Conservation (phyloP, 2,113 vertebrate genomes). For the Camelus dromedarius region DNA sequence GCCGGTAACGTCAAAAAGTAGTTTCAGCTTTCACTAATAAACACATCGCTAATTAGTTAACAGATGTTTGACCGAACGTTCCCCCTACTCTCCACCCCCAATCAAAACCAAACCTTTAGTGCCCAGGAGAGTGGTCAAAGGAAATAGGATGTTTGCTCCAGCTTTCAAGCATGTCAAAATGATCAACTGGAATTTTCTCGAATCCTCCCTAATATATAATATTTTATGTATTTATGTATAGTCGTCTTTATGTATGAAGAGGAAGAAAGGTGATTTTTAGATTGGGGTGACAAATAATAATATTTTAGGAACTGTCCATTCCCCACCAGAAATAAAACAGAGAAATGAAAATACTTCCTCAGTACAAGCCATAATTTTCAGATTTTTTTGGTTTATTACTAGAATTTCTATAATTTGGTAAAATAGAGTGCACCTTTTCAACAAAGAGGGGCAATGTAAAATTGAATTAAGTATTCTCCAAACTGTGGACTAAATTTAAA, state of each 20-base stretch:
- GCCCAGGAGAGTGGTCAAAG: background rate
- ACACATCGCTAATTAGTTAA: background rate
- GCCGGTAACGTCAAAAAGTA: background rate
- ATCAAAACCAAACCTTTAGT: background rate
- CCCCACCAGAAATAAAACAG: background rate
- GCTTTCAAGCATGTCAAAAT: background rate
- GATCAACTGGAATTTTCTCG: background rate
- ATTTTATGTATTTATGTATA: no score
- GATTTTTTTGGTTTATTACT: slow-evolving; percentile 4
- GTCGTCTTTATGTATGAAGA: background rate
- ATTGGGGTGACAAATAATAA: background rate
- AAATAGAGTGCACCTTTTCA: background rate
- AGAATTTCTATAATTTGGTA: background rate
- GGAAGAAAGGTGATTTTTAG: background rate
- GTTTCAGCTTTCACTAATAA: background rate
- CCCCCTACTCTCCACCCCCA: background rate
- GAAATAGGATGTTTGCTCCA: background rate
- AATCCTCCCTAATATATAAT: background rate
- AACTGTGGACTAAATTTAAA: background rate
- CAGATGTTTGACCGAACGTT: background rate
- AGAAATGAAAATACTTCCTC: background rate
- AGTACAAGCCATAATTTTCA: background rate
- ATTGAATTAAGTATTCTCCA: background rate
- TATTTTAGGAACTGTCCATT: background rate
- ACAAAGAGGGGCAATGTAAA: background rate